Percentiles rank a stretch among this genome's conserved stretches.
These are phyloP conservation scores for Darevskia nairensis DNA, from an alignment of 2,797 vertebrate species.

Conservation along the genomic window DNA sequence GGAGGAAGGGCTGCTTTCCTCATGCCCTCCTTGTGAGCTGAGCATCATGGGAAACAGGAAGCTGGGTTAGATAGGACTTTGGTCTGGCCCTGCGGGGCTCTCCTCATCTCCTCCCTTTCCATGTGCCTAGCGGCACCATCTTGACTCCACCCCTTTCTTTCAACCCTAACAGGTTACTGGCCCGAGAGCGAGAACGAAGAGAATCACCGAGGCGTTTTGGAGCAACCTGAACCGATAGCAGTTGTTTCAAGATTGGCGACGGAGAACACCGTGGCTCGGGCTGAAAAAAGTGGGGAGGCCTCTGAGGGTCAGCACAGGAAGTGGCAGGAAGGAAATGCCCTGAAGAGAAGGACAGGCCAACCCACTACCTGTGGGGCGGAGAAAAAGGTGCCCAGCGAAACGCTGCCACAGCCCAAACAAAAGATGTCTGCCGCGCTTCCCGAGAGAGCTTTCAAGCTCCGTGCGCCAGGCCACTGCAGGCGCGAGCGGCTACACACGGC, in stretches of 20 bases:
- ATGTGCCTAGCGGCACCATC: no score
- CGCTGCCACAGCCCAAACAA: not conserved
- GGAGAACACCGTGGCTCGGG: not conserved
- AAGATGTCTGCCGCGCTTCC: not conserved
- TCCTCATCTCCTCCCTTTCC: not conserved
- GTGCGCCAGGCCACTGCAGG: not conserved
- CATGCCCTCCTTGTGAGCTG: not conserved
- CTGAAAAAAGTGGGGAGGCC: not conserved
- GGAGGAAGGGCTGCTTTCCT: not conserved
- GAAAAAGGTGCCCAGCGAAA: not conserved
- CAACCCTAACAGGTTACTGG: not conserved
- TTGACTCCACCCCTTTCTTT: not conserved
- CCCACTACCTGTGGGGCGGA: not conserved
- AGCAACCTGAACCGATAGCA: not conserved
- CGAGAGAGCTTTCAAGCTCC: not conserved
- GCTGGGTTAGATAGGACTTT: not conserved
- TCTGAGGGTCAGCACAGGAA: not conserved
- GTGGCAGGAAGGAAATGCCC: not conserved
- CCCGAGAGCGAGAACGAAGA: not conserved
- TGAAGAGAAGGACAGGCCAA: not conserved
- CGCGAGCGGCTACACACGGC: not conserved
- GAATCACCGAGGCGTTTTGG: not conserved
- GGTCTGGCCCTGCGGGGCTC: not conserved
- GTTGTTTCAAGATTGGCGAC: not conserved
- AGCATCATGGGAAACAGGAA: not conserved